Conservation (phyloP, 2,797 vertebrate genomes). For the Chaenodraco wilsoni region DNA sequence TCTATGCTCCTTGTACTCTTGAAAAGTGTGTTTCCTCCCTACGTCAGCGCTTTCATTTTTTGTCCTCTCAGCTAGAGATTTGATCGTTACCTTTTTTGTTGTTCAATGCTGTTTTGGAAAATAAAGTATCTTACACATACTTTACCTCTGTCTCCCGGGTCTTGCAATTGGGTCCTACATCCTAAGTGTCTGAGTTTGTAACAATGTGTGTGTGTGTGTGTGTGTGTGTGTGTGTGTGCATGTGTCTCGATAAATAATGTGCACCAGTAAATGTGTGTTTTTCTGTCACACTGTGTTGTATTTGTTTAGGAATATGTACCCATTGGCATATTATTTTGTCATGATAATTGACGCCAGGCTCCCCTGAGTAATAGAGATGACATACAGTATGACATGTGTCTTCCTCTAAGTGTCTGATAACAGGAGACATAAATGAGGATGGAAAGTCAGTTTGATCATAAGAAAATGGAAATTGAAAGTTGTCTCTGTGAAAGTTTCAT, state of each 20-base stretch:
- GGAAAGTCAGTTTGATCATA: slow-evolving; percentile 13
- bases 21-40: no score
- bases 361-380: slow-evolving; percentile 34
- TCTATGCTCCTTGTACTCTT: no score
- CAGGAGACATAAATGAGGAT: slow-evolving; percentile 13
- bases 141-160: no score
- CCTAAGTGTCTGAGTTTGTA: no score
- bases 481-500: neutral
- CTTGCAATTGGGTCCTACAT: no score
- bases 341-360: slow-evolving; percentile 36
- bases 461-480: slow-evolving; percentile 17
- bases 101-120: no score
- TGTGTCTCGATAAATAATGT: neutral
- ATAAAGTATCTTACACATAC: no score
- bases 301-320: neutral
- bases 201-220: neutral
- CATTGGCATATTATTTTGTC: slow-evolving; percentile 19
- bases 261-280: neutral
- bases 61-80: no score
- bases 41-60: no score
- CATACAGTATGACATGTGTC: slow-evolving; percentile 13
- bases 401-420: slow-evolving; percentile 14
- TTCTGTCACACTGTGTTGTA: neutral
- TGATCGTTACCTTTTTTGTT: no score
- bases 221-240: slow-evolving; percentile 2